These are phyloP conservation scores for Callionymus lyra DNA, from an alignment of 2,113 vertebrate genomes.

Conservation along the genomic window DNA sequence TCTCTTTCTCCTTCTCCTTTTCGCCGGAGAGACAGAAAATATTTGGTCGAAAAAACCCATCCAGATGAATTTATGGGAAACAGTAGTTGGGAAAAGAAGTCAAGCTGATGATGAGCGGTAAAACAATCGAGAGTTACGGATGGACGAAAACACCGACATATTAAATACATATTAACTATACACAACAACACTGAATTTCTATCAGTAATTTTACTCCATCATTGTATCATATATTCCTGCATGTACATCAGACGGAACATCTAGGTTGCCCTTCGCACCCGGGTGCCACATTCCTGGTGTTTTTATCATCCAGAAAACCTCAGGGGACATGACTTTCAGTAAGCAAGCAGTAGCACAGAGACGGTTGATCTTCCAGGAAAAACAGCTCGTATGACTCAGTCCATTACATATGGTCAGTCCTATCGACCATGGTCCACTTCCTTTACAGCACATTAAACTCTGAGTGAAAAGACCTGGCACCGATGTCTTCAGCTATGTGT, in stretches of 20 bases:
- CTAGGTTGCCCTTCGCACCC: background rate
- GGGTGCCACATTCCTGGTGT: slow-evolving; percentile 18
- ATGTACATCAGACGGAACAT: too few species aligned
- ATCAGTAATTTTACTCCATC: too few species aligned
- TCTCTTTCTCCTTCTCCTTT: too few species aligned
- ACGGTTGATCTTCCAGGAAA: slow-evolving; percentile 44
- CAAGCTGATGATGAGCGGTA: too few species aligned
- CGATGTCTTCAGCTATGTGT: background rate
- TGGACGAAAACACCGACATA: too few species aligned
- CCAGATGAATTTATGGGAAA: background rate
- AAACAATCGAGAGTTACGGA: too few species aligned
- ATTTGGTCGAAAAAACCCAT: background rate
- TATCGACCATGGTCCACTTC: slow-evolving; percentile 14
- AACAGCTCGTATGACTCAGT: slow-evolving; percentile 40
- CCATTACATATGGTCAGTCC: slow-evolving; percentile 35
- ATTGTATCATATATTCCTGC: too few species aligned
- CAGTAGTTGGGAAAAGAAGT: too few species aligned
- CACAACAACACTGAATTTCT: too few species aligned
- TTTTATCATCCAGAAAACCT: slow-evolving; percentile 21
- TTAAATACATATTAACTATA: too few species aligned
- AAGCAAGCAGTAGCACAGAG: slow-evolving; percentile 14
- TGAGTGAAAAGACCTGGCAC: slow-evolving; percentile 29
- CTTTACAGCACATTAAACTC: slow-evolving; percentile 26
- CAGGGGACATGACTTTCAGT: slow-evolving; percentile 24
- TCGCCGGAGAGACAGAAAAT: slow-evolving; percentile 1